Conservation (phyloP, 2,888 invertebrate genomes). For the Himalopsyche japonica region DNA sequence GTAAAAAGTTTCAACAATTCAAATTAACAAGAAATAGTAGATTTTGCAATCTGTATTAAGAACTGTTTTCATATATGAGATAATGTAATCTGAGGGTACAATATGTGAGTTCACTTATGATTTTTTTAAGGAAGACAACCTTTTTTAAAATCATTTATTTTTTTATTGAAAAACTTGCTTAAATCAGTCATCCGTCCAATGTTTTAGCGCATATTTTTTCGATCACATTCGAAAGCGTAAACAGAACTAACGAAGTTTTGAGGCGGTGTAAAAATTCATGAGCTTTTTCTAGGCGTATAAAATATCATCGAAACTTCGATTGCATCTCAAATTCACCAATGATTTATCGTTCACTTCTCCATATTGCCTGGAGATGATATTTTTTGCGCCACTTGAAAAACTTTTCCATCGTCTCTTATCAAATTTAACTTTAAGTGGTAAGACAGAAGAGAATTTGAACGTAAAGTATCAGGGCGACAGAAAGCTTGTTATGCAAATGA, state of each 20-base stretch:
- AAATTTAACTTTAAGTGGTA: neutral
- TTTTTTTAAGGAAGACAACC: too few species aligned
- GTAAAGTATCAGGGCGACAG: neutral
- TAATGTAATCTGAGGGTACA: too few species aligned
- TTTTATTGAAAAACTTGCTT: too few species aligned
- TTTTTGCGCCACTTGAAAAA: neutral
- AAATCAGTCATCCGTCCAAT: neutral
- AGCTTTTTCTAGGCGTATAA: neutral
- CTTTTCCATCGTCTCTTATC: neutral
- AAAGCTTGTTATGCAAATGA: neutral
- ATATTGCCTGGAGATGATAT: neutral
- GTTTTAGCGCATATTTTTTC: neutral
- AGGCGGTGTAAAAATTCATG: neutral
- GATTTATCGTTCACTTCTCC: neutral
- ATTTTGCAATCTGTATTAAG: too few species aligned
- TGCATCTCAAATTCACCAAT: neutral
- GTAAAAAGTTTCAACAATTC: too few species aligned
- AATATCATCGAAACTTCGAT: neutral
- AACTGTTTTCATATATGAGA: too few species aligned
- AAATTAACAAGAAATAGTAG: too few species aligned
- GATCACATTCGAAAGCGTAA: too few species aligned
- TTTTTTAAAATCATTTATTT: too few species aligned
- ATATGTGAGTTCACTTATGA: too few species aligned
- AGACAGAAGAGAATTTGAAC: neutral
- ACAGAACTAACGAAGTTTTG: too few species aligned